Evolutionary conservation across 2,888 invertebrate genomes (phyloP).

Genomic region (Sphaerophoria rueppellii): DNA sequence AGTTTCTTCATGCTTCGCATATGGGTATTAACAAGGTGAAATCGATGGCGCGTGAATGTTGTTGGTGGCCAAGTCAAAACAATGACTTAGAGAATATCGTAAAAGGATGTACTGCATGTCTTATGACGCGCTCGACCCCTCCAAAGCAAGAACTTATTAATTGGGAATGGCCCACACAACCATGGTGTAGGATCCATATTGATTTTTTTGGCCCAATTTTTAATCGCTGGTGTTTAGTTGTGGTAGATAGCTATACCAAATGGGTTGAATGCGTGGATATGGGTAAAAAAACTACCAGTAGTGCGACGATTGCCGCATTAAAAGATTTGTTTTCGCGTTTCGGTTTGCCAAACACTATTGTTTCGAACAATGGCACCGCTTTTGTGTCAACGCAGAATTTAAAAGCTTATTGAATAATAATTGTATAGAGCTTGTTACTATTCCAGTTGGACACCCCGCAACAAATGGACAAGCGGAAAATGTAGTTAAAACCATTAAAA

Average conservation of each 20-base stretch:
- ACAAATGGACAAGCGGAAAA: constrained; percentile 44
- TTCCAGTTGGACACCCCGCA: constrained; percentile 24
- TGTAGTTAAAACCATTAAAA: constrained; percentile 31
- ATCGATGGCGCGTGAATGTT: constrained; percentile 69
- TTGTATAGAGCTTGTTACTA: constrained; percentile 55
- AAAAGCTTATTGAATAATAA: constrained; percentile 44
- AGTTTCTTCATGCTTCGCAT: constrained; percentile 49
- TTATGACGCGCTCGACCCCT: constrained; percentile 31
- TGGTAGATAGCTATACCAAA: constrained; percentile 74
- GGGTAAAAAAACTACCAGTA: constrained; percentile 15
- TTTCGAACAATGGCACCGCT: constrained; percentile 73
- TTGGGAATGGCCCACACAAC: constrained; percentile 45
- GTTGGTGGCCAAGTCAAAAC: constrained; percentile 74
- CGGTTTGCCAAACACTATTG: constrained; percentile 74
- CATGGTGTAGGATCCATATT: constrained; percentile 51
- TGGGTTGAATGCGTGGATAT: constrained; percentile 72
- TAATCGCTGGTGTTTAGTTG: constrained; percentile 56
- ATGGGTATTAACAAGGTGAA: constrained; percentile 71
- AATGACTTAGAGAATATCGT: constrained; percentile 73
- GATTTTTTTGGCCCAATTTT: constrained; percentile 64
- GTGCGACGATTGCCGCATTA: background rate
- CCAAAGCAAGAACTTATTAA: constrained; percentile 36
- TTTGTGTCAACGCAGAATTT: constrained; percentile 74
- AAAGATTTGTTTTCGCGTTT: background rate
- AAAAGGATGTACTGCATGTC: constrained; percentile 64